Evolutionary conservation across 2,113 vertebrate genomes (phyloP).

Genomic region (Centropus bengalensis): DNA sequence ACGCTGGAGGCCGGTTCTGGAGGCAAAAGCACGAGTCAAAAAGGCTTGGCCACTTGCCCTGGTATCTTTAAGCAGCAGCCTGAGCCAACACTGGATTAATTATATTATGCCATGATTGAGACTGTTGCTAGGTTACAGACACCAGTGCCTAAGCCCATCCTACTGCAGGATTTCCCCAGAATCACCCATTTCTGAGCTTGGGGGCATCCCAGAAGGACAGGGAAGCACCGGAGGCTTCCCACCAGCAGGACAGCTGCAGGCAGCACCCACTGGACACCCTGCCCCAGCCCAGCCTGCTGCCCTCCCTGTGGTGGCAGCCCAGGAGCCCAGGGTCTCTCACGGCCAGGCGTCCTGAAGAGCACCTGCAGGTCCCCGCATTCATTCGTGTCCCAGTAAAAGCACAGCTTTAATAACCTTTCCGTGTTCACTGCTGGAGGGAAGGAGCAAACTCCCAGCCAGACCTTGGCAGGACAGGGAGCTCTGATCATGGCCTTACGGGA

Average conservation of each 20-base stretch:
- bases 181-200: not conserved
- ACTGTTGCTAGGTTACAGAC: conserved; percentile 51
- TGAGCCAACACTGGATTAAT: not conserved
- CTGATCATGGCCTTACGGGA: not conserved
- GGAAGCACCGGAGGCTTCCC: fast-evolving
- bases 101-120: not conserved
- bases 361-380: not conserved
- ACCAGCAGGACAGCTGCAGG: not conserved
- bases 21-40: not conserved
- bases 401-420: not conserved
- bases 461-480: not conserved
- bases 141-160: not conserved
- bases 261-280: not conserved
- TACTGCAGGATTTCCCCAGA: not conserved
- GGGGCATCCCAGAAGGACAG: not conserved
- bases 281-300: not conserved
- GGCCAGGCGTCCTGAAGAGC: not conserved
- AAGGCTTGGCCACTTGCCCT: not conserved
- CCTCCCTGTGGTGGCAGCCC: not conserved
- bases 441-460: not conserved
- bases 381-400: not conserved
- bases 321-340: fast-evolving
- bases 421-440: not conserved
- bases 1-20: not conserved
- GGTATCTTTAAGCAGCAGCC: not conserved